These are phyloP conservation scores for Pseudonaja textilis DNA, from an alignment of 2,113 vertebrate species.

Conservation along the genomic window DNA sequence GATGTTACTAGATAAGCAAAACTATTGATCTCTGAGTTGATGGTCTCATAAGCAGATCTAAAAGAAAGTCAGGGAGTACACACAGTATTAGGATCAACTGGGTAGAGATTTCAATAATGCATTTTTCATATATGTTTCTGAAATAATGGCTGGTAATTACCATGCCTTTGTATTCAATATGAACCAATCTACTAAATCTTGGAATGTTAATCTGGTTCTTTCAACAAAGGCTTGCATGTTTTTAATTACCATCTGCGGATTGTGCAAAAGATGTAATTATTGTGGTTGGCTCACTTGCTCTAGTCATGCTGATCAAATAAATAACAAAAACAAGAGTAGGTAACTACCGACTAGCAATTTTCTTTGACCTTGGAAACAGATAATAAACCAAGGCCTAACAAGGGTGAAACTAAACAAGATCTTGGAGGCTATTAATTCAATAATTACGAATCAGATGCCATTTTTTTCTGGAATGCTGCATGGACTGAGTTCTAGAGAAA, in stretches of 20 bases:
- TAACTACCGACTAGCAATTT: constrained; percentile 15
- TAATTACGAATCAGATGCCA: background rate
- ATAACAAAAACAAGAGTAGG: background rate
- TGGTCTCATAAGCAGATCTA: background rate
- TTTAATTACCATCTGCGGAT: background rate
- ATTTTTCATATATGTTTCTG: constrained; percentile 5
- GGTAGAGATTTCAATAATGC: background rate
- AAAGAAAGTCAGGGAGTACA: background rate
- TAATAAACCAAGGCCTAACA: background rate
- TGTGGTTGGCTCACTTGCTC: background rate
- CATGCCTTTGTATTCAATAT: background rate
- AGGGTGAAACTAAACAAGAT: background rate
- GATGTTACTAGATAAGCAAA: background rate
- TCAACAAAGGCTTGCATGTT: background rate
- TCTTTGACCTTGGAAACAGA: background rate
- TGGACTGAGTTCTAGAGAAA: background rate
- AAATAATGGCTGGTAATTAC: background rate
- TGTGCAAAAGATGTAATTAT: background rate
- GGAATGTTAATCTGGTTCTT: background rate
- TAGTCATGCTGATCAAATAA: background rate
- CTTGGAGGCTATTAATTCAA: background rate
- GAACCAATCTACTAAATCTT: background rate
- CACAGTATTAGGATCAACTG: background rate
- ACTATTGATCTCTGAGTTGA: background rate
- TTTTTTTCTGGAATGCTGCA: background rate